These are phyloP conservation scores for Boloria euphrosyne DNA, from an alignment of 2,888 invertebrate genomes.

Conservation along the genomic window DNA sequence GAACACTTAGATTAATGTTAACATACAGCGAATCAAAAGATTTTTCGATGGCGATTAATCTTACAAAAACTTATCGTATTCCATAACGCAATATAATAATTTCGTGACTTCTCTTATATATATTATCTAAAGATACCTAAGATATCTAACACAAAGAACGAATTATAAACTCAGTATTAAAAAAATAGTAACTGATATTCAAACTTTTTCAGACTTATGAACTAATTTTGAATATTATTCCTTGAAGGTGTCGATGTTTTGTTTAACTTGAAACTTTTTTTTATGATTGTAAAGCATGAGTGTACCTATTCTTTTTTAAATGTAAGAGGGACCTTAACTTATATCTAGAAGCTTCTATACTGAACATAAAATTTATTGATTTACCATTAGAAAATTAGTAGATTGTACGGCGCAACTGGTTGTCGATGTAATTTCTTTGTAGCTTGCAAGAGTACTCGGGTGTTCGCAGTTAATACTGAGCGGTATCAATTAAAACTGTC, in stretches of 20 bases:
- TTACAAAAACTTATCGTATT: slow-evolving; percentile 1
- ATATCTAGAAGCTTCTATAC: slow-evolving; percentile 5
- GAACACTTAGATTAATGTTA: slow-evolving; percentile 40
- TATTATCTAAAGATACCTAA: neutral
- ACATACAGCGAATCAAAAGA: slow-evolving; percentile 25
- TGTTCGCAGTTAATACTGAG: slow-evolving; percentile 68
- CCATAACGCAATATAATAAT: neutral
- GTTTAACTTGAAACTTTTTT: no score
- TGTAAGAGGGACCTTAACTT: neutral
- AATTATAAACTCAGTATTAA: no score
- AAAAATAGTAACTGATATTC: no score
- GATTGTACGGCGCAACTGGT: slow-evolving; percentile 35
- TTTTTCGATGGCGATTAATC: neutral
- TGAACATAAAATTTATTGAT: slow-evolving; percentile 20
- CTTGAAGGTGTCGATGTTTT: no score
- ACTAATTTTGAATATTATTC: no score
- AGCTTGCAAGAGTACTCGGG: slow-evolving; percentile 39
- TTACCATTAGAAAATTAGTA: slow-evolving; percentile 20
- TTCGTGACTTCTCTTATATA: neutral
- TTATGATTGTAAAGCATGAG: no score
- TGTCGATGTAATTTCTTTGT: slow-evolving; percentile 36
- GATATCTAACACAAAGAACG: no score
- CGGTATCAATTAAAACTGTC: slow-evolving; percentile 81
- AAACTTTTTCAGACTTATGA: no score
- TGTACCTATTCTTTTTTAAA: neutral